Percentiles rank a stretch among this genome's conserved stretches.
Conservation (phyloP, 1,140 invertebrate genomes). For the Drosophila tristis region DNA sequence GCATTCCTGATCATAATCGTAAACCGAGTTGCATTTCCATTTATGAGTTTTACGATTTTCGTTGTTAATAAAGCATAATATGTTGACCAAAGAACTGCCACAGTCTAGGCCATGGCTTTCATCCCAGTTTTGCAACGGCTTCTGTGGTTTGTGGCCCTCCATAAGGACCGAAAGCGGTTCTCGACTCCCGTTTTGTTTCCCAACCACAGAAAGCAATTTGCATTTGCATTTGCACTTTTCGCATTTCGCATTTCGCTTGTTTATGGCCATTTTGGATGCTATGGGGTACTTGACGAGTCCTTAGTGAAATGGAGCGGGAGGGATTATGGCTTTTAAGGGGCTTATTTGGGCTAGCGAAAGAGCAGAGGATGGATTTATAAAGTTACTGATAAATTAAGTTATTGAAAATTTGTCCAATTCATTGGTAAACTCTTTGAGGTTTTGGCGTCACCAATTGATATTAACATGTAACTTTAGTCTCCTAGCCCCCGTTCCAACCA, state of each 20-base stretch:
- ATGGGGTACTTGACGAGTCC: constrained; percentile 15
- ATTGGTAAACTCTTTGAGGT: constrained; percentile 6
- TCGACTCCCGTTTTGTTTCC: constrained; percentile 1
- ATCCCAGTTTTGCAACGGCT: constrained; percentile 17
- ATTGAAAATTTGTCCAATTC: background rate
- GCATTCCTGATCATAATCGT: constrained; percentile 11
- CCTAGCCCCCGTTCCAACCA: background rate
- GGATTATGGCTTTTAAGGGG: constrained; percentile 7
- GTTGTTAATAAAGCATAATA: constrained; percentile 53
- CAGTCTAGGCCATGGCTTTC: constrained; percentile 23
- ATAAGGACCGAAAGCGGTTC: too few relatives aligned
- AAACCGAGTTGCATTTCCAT: constrained; percentile 29
- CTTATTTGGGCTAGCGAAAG: background rate
- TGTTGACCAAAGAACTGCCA: constrained; percentile 27
- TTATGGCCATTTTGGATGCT: constrained; percentile 19
- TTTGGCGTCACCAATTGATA: background rate
- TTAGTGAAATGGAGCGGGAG: constrained; percentile 20
- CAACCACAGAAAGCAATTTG: constrained; percentile 50
- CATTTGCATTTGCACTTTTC: constrained; percentile 49
- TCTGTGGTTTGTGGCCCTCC: background rate
- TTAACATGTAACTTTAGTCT: constrained; percentile 27
- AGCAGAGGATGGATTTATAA: background rate
- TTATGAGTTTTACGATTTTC: constrained; percentile 28
- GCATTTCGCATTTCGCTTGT: constrained; percentile 15
- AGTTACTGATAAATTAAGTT: constrained; percentile 14